phyloP scores from a whole-genome alignment of 1,140 invertebrate species.

The Agrilus planipennis region DNA sequence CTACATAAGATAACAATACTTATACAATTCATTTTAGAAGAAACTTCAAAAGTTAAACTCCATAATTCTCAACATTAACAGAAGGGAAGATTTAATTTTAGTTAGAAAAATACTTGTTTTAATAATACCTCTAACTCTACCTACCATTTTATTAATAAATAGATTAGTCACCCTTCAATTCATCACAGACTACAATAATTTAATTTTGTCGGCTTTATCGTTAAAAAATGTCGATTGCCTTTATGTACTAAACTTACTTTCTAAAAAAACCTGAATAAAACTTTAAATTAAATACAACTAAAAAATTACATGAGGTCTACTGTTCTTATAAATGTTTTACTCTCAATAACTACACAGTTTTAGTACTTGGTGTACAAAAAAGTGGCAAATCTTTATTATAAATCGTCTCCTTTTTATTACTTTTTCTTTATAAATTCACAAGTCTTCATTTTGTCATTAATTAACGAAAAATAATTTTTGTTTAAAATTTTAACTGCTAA shows the following conservation, averaged over 20 bases:
- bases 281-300: conserved; percentile 6
- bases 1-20: conserved; percentile 26
- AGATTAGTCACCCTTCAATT: conserved; percentile 32
- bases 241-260: conserved; percentile 10
- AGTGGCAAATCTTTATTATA: too few relatives aligned
- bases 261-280: conserved; percentile 15
- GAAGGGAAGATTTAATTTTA: conserved; percentile 12
- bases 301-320: conserved; percentile 10
- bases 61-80: conserved; percentile 20
- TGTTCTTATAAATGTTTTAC: too few relatives aligned
- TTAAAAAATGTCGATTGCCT: conserved; percentile 11
- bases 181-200: conserved; percentile 34
- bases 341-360: too few relatives aligned
- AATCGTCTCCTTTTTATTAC: too few relatives aligned
- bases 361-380: too few relatives aligned
- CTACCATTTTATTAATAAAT: conserved; percentile 30
- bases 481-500: too few relatives aligned
- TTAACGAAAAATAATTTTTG: too few relatives aligned
- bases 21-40: conserved; percentile 21
- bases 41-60: conserved; percentile 21
- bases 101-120: conserved; percentile 32
- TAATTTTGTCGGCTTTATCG: conserved; percentile 17
- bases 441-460: too few relatives aligned
- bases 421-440: too few relatives aligned
- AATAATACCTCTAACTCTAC: conserved; percentile 25